A percentile compares a stretch with the other conserved stretches of the same genome.
These are phyloP conservation scores for Colletes latitarsis DNA, from an alignment of 1,140 invertebrate genomes.

Conservation along the genomic window DNA sequence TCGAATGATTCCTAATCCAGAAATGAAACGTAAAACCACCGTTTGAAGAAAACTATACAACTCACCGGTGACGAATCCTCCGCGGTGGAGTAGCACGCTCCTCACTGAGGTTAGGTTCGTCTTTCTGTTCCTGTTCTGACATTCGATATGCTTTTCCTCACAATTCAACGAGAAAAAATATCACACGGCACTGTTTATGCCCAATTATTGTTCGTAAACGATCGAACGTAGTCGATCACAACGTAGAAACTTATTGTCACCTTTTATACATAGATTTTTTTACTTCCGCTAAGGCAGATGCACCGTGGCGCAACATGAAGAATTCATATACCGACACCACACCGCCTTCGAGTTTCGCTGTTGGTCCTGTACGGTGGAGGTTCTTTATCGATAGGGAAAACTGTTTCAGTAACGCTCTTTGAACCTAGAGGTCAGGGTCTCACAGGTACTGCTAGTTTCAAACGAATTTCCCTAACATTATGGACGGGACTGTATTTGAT, in stretches of 20 bases:
- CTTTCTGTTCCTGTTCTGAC: slow-evolving; percentile 70
- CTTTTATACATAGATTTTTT: slow-evolving; percentile 40
- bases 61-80: slow-evolving; percentile 79
- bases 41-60: neutral
- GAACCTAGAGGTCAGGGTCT: slow-evolving; percentile 47
- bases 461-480: neutral
- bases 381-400: slow-evolving; percentile 25
- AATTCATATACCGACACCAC: slow-evolving; percentile 47
- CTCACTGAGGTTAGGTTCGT: slow-evolving; percentile 75
- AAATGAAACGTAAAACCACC: neutral
- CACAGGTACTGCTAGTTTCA: slow-evolving; percentile 4
- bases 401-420: neutral
- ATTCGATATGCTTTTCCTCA: slow-evolving; percentile 65
- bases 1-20: neutral
- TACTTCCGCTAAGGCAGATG: slow-evolving; percentile 22
- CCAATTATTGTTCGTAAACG: neutral
- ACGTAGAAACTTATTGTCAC: slow-evolving; percentile 30
- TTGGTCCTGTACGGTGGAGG: neutral
- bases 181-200: neutral
- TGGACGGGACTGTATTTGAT: neutral
- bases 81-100: slow-evolving; percentile 70
- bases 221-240: slow-evolving; percentile 34
- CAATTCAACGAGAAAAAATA: slow-evolving; percentile 19
- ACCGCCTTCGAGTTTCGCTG: slow-evolving; percentile 15
- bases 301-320: slow-evolving; percentile 21